These are phyloP conservation scores for Acrocephalus scirpaceus DNA, from an alignment of 2,797 vertebrate genomes.

Conservation along the genomic window DNA sequence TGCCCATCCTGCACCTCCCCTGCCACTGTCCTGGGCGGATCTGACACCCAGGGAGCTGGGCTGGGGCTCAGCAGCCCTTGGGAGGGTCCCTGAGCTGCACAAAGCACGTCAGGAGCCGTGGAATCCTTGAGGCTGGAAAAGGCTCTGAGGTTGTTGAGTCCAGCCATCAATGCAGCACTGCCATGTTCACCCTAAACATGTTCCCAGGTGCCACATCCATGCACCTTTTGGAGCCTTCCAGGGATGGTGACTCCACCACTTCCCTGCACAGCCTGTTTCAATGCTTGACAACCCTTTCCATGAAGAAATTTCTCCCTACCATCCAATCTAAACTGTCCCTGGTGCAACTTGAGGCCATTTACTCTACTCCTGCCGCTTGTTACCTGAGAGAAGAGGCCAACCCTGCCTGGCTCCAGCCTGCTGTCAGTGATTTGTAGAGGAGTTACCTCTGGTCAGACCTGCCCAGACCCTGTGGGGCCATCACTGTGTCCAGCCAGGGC, in stretches of 20 bases:
- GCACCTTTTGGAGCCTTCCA: not conserved
- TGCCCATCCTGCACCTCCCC: not conserved
- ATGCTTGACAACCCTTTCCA: not conserved
- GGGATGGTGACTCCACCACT: not conserved
- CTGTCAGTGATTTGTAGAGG: not conserved
- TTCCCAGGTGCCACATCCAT: not conserved
- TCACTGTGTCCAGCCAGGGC: not conserved
- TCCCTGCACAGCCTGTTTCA: not conserved
- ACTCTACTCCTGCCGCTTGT: not conserved
- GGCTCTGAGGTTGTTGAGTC: not conserved
- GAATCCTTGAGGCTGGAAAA: not conserved
- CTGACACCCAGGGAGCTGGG: not conserved
- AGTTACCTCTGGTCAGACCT: not conserved
- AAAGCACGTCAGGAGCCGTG: not conserved
- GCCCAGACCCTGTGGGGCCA: not conserved
- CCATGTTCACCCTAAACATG: not conserved
- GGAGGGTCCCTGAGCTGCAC: not conserved
- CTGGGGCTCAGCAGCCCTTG: not conserved
- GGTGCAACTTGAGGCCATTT: not conserved
- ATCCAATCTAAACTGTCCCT: not conserved
- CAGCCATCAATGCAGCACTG: not conserved
- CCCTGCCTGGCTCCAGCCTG: rapidly evolving
- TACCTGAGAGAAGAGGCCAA: not conserved
- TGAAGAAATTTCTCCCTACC: not conserved
- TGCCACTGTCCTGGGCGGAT: not conserved